Evolutionary conservation across 2,888 invertebrate genomes (phyloP).

Genomic region (Lamellibrachia satsuma): DNA sequence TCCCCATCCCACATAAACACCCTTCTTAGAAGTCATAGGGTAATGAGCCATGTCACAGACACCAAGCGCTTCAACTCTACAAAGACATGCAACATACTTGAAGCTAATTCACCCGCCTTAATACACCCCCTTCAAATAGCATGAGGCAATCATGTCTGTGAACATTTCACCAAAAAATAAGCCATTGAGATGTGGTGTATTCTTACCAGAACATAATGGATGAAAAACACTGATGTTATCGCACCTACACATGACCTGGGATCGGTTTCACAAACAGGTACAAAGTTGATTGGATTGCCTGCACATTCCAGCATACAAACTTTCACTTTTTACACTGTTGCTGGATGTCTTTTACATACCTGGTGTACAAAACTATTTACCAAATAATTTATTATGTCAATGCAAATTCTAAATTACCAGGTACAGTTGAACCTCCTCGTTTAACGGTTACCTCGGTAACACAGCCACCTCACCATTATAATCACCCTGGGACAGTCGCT

Average conservation of each 20-base stretch:
- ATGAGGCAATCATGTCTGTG: background rate
- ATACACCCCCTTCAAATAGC: background rate
- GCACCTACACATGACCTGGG: background rate
- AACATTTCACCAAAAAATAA: background rate
- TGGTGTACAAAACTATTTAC: background rate
- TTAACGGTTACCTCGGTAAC: no score
- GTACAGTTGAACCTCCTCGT: no score
- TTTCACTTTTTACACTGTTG: background rate
- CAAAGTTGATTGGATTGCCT: background rate
- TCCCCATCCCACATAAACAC: background rate
- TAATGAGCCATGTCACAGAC: background rate
- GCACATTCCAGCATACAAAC: background rate
- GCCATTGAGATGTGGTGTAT: background rate
- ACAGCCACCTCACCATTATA: no score
- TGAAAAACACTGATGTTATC: background rate
- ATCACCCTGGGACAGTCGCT: no score
- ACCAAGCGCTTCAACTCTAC: background rate
- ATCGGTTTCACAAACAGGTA: background rate
- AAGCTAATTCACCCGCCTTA: background rate
- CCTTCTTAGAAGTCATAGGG: background rate
- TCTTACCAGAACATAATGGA: background rate
- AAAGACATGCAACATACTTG: background rate
- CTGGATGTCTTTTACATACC: background rate
- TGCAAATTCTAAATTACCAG: background rate
- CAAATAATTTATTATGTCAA: background rate